phyloP scores from a whole-genome alignment of 2,888 invertebrate genomes.

The Ceramica pisi region DNA sequence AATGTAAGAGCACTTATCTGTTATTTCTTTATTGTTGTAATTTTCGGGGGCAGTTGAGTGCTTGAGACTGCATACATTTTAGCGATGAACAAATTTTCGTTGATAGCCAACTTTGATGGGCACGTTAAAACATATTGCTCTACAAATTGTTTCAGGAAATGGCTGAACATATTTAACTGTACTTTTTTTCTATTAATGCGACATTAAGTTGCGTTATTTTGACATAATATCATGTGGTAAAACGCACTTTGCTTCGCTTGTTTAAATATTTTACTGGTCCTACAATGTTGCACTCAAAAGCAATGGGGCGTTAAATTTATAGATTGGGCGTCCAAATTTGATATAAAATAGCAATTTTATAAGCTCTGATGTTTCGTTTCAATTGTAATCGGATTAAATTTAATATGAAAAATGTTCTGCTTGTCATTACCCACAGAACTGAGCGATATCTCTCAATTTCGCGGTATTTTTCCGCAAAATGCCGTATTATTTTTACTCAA shows the following conservation, averaged over 20 bases:
- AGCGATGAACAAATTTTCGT: conserved; percentile 62
- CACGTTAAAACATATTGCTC: conserved; percentile 50
- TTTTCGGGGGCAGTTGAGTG: conserved; percentile 77
- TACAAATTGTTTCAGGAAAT: conserved; percentile 37
- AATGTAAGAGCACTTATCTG: conserved; percentile 76
- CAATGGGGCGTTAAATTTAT: conserved; percentile 30
- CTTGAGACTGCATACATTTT: conserved; percentile 74
- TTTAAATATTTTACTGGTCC: not conserved
- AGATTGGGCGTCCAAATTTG: not conserved
- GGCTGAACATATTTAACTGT: conserved; percentile 10
- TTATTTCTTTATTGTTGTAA: conserved; percentile 80
- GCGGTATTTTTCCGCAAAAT: not conserved
- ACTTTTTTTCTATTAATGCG: conserved; percentile 25
- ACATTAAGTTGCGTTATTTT: conserved; percentile 4
- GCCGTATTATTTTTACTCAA: not conserved
- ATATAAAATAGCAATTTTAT: not conserved
- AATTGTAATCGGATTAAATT: not conserved
- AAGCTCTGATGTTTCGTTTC: not conserved
- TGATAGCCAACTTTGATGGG: conserved; percentile 58
- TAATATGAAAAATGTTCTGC: not conserved
- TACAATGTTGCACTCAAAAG: conserved; percentile 51
- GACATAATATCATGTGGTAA: not conserved
- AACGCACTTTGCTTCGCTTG: not conserved
- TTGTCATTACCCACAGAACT: not conserved
- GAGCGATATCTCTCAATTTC: conserved; percentile 1